Percentiles rank a stretch among this genome's conserved stretches.
Conservation (phyloP, 2,888 invertebrate species). For the Gastrophysa polygoni region DNA sequence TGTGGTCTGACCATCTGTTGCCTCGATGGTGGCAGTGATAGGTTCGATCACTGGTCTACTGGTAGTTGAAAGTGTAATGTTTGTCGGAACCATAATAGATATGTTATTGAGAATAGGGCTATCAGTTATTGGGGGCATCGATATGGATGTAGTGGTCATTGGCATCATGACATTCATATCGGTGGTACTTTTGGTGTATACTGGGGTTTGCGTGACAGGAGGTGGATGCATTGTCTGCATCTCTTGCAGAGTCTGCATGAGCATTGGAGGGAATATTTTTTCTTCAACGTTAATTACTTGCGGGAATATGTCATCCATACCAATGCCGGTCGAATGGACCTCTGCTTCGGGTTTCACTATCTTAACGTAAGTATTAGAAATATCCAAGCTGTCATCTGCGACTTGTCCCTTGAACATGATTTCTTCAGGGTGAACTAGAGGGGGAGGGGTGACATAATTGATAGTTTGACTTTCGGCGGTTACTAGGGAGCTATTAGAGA, state of each 20-base stretch:
- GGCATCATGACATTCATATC: constrained; percentile 22
- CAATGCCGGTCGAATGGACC: constrained; percentile 51
- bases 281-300: constrained; percentile 27
- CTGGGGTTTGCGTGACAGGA: constrained; percentile 50
- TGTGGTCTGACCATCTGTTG: constrained; percentile 48
- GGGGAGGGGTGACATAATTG: constrained; percentile 48
- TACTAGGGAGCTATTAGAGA: constrained; percentile 38
- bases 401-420: constrained; percentile 57
- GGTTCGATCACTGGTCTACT: constrained; percentile 50
- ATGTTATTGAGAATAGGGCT: constrained; percentile 29
- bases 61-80: constrained; percentile 57
- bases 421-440: constrained; percentile 39
- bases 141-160: constrained; percentile 33
- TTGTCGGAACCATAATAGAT: constrained; percentile 46
- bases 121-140: constrained; percentile 17
- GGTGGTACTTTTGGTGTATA: constrained; percentile 39
- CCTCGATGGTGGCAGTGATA: constrained; percentile 56
- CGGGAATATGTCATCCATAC: constrained; percentile 41
- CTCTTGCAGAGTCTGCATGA: constrained; percentile 56
- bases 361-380: constrained; percentile 56
- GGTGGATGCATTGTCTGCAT: constrained; percentile 70
- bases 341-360: constrained; percentile 59
- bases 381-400: constrained; percentile 53
- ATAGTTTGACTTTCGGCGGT: constrained; percentile 46
- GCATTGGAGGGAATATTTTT: constrained; percentile 33